Percentiles rank a stretch among this genome's conserved stretches.
Evolutionary conservation across 2,113 vertebrate genomes (phyloP).

Genomic region (Chaetodon trifascialis): DNA sequence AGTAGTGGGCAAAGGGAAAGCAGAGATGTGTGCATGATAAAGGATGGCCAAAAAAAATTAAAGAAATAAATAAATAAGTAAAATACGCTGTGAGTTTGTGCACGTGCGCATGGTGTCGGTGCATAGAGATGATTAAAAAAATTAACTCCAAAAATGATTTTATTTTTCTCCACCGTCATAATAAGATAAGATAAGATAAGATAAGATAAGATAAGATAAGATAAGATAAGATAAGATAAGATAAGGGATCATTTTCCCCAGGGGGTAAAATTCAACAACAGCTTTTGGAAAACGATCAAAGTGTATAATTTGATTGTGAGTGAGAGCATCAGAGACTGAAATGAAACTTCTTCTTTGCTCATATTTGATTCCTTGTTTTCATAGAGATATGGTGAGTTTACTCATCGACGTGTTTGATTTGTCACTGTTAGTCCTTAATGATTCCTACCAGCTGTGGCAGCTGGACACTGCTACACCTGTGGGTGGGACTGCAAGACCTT

Average conservation of each 20-base stretch:
- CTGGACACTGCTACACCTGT: no score
- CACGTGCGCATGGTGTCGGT: constrained; percentile 46
- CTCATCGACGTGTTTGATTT: neutral
- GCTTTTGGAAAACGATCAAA: neutral
- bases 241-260: neutral
- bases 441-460: no score
- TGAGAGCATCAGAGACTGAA: no score
- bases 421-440: no score
- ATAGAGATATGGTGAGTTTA: neutral
- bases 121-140: constrained; percentile 42
- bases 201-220: neutral
- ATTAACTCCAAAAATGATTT: neutral
- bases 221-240: neutral
- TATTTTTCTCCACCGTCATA: no score
- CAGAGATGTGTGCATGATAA: constrained; percentile 75
- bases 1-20: constrained; percentile 73
- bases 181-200: neutral
- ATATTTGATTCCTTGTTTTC: neutral
- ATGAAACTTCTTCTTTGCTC: neutral
- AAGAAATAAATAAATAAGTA: constrained; percentile 14
- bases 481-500: no score
- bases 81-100: constrained; percentile 47
- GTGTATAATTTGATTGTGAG: no score
- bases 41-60: constrained; percentile 25
- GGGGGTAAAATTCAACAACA: no score